Percentiles rank a stretch among this genome's conserved stretches.
phyloP scores from a whole-genome alignment of 2,888 invertebrate species.

The Philaethria dido region DNA sequence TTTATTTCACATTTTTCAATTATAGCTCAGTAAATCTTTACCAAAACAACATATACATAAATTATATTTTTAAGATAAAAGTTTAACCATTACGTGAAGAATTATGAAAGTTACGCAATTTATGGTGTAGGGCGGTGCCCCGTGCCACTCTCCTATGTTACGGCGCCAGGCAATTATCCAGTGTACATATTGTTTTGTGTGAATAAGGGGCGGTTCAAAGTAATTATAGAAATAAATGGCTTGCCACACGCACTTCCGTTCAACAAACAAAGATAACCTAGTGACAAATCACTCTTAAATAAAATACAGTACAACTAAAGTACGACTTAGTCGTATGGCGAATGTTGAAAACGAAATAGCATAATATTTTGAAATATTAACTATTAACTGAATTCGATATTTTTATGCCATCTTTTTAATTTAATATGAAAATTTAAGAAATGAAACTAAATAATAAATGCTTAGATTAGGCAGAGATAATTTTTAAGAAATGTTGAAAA shows the following conservation, averaged over 20 bases:
- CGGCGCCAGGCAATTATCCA: conserved; percentile 14
- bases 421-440: too few species aligned
- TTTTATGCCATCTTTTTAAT: too few species aligned
- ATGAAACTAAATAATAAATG: too few species aligned
- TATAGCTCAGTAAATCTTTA: neutral
- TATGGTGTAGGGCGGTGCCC: conserved; percentile 18
- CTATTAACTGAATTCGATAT: too few species aligned
- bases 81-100: neutral
- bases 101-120: conserved; percentile 12
- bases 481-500: too few species aligned
- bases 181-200: conserved; percentile 19
- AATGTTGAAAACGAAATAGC: neutral
- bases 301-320: neutral
- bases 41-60: neutral
- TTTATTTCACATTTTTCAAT: neutral
- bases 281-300: conserved; percentile 16
- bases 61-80: neutral
- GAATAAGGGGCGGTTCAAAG: conserved; percentile 2
- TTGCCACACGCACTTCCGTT: neutral
- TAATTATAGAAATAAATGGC: conserved; percentile 11
- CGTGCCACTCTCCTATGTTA: neutral
- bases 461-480: too few species aligned
- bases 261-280: neutral
- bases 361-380: neutral
- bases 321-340: too few species aligned